phyloP scores from a whole-genome alignment of 2,888 invertebrate species.

The Brachyopa scutellaris region DNA sequence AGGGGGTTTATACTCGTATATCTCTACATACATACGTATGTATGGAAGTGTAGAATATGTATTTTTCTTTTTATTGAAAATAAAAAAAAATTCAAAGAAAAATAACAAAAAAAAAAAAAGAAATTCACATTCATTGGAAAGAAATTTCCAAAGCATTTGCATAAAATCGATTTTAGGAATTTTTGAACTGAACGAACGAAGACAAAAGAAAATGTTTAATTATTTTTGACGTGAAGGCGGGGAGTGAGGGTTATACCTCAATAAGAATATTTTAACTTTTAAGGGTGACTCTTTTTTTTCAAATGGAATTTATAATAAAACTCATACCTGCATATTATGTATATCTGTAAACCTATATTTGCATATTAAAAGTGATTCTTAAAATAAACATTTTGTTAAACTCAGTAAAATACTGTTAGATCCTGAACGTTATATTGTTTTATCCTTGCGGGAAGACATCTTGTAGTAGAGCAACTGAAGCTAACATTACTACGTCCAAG shows the following conservation, averaged over 20 bases:
- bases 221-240: conserved; percentile 52
- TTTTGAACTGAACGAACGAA: conserved; percentile 47
- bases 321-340: conserved; percentile 17
- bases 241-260: conserved; percentile 49
- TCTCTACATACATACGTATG: too few species aligned
- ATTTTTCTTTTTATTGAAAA: conserved; percentile 48
- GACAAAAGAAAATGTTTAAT: conserved; percentile 60
- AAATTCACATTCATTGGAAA: conserved; percentile 53
- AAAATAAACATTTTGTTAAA: too few species aligned
- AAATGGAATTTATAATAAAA: conserved; percentile 57
- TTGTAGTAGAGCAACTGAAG: too few species aligned
- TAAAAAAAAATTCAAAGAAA: conserved; percentile 51
- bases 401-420: too few species aligned
- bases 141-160: conserved; percentile 62
- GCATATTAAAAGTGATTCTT: too few species aligned
- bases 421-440: too few species aligned
- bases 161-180: conserved; percentile 68
- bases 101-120: conserved; percentile 13
- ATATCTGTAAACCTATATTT: too few species aligned
- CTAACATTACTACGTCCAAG: too few species aligned
- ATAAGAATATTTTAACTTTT: conserved; percentile 40
- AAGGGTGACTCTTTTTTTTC: conserved; percentile 53
- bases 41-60: neutral
- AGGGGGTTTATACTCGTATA: too few species aligned
- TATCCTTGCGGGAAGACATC: too few species aligned